These are phyloP conservation scores for Cheiracanthium punctorium DNA, from an alignment of 2,888 invertebrate genomes.

Conservation along the genomic window DNA sequence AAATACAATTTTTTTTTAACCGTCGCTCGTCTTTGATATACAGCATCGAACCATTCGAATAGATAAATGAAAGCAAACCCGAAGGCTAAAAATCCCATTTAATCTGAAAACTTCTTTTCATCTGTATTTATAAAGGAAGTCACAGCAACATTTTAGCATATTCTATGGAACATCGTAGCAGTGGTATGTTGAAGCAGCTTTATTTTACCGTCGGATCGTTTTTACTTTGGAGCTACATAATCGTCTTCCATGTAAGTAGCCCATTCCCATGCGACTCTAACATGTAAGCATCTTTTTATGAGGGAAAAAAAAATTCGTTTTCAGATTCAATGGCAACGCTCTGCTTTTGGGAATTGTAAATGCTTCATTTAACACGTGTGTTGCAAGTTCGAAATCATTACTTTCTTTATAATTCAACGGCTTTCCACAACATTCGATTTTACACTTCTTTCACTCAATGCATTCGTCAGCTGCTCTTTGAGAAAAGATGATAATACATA, in stretches of 20 bases:
- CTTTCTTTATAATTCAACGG: too few relatives aligned
- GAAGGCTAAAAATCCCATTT: not conserved
- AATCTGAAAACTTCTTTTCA: not conserved
- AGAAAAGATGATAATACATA: too few relatives aligned
- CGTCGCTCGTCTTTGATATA: not conserved
- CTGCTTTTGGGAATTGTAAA: not conserved
- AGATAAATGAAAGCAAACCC: not conserved
- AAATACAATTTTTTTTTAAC: not conserved
- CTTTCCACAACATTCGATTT: too few relatives aligned
- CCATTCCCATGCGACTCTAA: not conserved
- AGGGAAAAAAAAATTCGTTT: not conserved
- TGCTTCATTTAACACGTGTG: not conserved
- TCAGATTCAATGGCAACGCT: not conserved
- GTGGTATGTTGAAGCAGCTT: too few relatives aligned
- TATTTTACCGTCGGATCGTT: too few relatives aligned
- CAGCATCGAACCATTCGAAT: not conserved
- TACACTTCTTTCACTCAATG: too few relatives aligned
- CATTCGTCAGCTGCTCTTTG: too few relatives aligned
- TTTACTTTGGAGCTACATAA: not conserved
- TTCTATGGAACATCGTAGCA: too few relatives aligned
- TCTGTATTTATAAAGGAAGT: conserved; percentile 6
- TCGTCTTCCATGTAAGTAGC: not conserved
- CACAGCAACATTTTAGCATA: not conserved
- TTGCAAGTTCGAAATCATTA: too few relatives aligned
- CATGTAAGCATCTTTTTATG: not conserved